These are phyloP conservation scores for Villa cingulata DNA, from an alignment of 2,888 invertebrate genomes.

Conservation along the genomic window DNA sequence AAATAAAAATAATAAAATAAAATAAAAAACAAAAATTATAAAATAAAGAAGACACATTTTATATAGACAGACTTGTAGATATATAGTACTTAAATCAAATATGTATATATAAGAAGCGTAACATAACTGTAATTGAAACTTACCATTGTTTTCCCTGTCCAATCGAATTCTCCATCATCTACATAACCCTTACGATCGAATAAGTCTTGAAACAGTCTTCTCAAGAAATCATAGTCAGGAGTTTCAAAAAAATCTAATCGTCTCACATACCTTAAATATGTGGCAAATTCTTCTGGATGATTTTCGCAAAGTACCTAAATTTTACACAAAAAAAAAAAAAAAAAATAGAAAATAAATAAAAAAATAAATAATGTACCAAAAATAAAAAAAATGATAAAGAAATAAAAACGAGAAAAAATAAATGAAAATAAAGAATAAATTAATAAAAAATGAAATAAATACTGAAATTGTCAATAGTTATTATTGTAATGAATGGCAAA, in stretches of 20 bases:
- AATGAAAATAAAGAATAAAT: no score
- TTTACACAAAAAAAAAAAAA: background rate
- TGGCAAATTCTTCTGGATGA: conserved; percentile 92
- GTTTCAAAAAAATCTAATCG: conserved; percentile 99
- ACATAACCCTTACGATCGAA: conserved; percentile 76
- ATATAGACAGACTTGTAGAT: no score
- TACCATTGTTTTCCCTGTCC: conserved; percentile 78
- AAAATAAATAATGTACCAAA: conserved; percentile 1
- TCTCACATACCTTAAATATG: conserved; percentile 92
- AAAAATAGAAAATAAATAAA: no score
- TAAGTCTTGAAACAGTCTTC: conserved; percentile 86
- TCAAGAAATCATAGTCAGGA: conserved; percentile 97
- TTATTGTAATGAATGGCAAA: no score
- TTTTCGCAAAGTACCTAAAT: conserved; percentile 61
- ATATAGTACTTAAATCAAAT: no score
- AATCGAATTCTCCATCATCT: conserved; percentile 88
- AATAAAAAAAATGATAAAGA: no score
- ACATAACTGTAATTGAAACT: no score
- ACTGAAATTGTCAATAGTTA: no score
- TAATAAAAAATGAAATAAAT: no score
- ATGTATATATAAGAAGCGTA: no score
- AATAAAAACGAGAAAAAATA: no score
- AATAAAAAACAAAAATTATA: background rate
- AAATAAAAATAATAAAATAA: background rate
- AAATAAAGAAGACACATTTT: no score